Conservation (phyloP, 2,113 vertebrate genomes). For the Puma concolor region DNA sequence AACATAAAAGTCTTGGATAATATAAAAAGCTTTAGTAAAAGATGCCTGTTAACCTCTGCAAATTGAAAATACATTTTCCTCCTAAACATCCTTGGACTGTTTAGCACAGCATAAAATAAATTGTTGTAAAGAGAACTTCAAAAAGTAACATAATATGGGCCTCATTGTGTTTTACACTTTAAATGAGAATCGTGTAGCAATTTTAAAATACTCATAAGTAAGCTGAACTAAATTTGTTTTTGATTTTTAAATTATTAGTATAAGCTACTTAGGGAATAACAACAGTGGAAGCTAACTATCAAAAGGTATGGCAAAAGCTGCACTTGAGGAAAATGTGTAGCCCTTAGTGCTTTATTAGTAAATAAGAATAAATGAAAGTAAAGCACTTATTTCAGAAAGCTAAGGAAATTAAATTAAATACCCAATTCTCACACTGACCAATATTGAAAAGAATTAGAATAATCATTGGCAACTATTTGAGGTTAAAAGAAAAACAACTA, state of each 20-base stretch:
- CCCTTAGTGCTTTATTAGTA: background rate
- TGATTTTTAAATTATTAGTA: background rate
- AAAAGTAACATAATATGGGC: background rate
- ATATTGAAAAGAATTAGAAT: constrained; percentile 23
- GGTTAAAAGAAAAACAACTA: background rate
- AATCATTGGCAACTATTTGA: background rate
- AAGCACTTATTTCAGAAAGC: background rate
- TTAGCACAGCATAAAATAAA: background rate
- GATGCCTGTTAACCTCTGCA: background rate
- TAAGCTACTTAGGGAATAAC: background rate
- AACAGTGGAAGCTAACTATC: background rate
- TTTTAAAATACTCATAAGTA: constrained; percentile 14
- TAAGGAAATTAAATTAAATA: constrained; percentile 5
- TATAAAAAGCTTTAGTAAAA: background rate
- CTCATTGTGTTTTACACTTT: background rate
- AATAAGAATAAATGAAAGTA: background rate
- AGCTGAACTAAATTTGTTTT: background rate
- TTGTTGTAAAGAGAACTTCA: background rate
- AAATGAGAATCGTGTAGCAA: background rate
- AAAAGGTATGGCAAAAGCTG: background rate
- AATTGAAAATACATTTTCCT: background rate
- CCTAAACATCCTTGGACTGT: background rate
- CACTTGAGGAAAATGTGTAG: background rate
- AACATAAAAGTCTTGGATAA: background rate
- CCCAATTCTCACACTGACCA: background rate